Base-by-base conservation (phyloP, 92 coral and sea anemone species). In the Phymanthus crucifer region DNA sequence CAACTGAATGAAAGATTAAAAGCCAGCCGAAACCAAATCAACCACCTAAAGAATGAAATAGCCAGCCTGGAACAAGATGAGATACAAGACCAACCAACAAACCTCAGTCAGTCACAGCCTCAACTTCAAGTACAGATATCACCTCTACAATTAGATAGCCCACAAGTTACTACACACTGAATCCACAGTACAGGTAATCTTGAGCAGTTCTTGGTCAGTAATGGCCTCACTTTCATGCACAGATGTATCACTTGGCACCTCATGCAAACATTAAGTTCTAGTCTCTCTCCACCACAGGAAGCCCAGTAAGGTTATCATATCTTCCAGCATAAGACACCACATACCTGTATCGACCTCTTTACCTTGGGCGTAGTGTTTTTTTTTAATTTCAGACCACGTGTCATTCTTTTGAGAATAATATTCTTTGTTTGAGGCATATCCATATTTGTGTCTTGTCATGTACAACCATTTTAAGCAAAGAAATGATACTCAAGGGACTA, bases 11-110 rank as follows among this genome's bases (percentile, higher is more conserved):
- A 95, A 83, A 81, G 92, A 52, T 81, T 95, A 72, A 95, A 92
- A 80, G 93, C 89, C 57, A 89, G 97, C 80, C 90, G 93, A 32
- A 93, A 87, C 50, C 92, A 97, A 40, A 92, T 94, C 21, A 97
- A 94, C 40, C 86, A 84, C 40, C 83, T 92, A 75, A 89, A 94
- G 48, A 75, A 82, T 61, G 98, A 94, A 77, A 92, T 94, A 16
- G 52, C 90, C 9, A 92, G 78, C 83, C 83, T 90, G 14, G 98
- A 94, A 76, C 97, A 92, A 75, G 97, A 88, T 23, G 97, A 94
- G 17, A 88, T 86, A 11, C 87, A 89, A 10, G 84, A 78, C 2
- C 87, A 78, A 13, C 32, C 14, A 6, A 58, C 32, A 0, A 24
- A 13, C 26, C 58, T 32, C 0, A 57, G 83, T 36, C 50, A 36